Percentiles rank a stretch among this genome's conserved stretches.
These are phyloP conservation scores for Gymnoscopelus microlampas DNA, from an alignment of 2,797 vertebrate genomes.

Conservation along the genomic window DNA sequence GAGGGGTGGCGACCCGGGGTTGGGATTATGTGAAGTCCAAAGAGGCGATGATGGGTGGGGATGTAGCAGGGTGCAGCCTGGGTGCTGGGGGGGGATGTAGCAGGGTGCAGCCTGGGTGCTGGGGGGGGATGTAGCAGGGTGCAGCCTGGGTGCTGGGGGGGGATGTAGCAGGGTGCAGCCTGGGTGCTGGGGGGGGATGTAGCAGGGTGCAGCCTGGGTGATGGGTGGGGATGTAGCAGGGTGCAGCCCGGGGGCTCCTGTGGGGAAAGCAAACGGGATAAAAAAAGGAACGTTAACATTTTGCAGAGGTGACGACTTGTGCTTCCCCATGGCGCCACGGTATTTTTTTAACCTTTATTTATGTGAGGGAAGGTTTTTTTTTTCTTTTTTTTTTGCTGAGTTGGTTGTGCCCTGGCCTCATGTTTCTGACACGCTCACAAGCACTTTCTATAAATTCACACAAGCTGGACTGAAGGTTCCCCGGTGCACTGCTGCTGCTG, in stretches of 20 bases:
- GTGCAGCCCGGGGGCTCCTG: slow-evolving; percentile 31
- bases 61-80: slow-evolving; percentile 21
- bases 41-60: slow-evolving; percentile 32
- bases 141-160: too few species aligned
- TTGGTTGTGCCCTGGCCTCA: neutral
- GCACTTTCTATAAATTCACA: neutral
- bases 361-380: neutral
- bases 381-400: neutral
- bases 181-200: too few species aligned
- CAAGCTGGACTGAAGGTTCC: neutral
- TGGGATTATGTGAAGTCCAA: slow-evolving; percentile 41
- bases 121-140: neutral
- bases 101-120: neutral
- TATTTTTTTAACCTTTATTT: neutral
- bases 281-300: slow-evolving; percentile 8
- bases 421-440: neutral
- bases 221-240: slow-evolving; percentile 3
- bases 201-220: too few species aligned
- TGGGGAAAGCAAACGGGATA: slow-evolving; percentile 8
- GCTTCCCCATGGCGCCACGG: neutral
- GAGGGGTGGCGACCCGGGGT: neutral
- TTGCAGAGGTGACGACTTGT: neutral
- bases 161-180: too few species aligned
- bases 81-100: neutral
- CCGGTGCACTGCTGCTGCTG: too few species aligned